phyloP scores from a whole-genome alignment of 2,888 invertebrate species.

The Agrotis puta region DNA sequence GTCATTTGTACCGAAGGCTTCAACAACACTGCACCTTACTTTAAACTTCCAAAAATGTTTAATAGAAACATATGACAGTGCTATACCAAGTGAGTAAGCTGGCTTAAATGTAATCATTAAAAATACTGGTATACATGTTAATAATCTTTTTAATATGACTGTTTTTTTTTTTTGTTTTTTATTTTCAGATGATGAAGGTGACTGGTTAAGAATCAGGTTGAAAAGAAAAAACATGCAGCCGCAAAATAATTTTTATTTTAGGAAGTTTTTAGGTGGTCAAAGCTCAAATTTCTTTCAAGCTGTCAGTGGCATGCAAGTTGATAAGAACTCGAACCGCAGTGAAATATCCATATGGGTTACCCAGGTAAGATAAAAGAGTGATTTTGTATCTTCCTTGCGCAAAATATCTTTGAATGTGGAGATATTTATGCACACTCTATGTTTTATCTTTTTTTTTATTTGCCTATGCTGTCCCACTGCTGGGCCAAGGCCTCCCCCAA shows the following conservation, averaged over 20 bases:
- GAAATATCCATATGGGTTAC: constrained; percentile 75
- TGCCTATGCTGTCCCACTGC: too few relatives aligned
- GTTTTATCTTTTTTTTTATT: too few relatives aligned
- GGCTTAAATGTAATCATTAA: too few relatives aligned
- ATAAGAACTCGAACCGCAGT: constrained; percentile 69
- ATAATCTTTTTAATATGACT: background rate
- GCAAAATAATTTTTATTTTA: constrained; percentile 85
- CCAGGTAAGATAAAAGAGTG: constrained; percentile 72
- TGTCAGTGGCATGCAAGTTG: constrained; percentile 66
- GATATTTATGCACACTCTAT: too few relatives aligned
- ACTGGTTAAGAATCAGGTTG: constrained; percentile 82
- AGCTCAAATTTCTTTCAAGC: constrained; percentile 79
- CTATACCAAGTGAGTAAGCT: constrained; percentile 78
- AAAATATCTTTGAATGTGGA: too few relatives aligned
- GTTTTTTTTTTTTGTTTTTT: background rate
- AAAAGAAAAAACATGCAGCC: constrained; percentile 74
- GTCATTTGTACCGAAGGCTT: constrained; percentile 73
- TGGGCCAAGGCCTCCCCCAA: too few relatives aligned
- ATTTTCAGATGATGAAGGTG: constrained; percentile 80
- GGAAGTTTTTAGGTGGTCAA: constrained; percentile 80
- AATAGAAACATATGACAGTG: constrained; percentile 74
- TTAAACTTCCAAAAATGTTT: constrained; percentile 76
- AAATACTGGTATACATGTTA: too few relatives aligned
- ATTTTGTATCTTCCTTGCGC: too few relatives aligned
- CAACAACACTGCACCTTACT: constrained; percentile 75